Conservation (phyloP, 2,797 vertebrate species). For the Acanthopagrus latus region DNA sequence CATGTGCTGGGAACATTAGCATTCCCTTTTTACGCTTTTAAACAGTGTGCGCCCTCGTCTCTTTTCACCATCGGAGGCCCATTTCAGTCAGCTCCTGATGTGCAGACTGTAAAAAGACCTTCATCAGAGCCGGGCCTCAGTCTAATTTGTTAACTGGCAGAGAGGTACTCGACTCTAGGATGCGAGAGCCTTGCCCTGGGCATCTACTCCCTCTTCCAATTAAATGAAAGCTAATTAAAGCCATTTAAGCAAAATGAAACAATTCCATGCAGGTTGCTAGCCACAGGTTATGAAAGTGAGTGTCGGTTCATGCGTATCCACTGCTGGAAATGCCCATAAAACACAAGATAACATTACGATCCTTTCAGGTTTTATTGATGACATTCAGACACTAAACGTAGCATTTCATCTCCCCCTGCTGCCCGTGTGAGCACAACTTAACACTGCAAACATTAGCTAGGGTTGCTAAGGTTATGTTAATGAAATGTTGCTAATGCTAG, state of each 20-base stretch:
- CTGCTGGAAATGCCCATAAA: background rate
- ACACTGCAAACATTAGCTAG: too few relatives aligned
- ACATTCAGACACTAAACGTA: too few relatives aligned
- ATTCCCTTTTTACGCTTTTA: background rate
- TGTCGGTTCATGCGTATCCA: slow-evolving; percentile 51
- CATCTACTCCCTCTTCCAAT: slow-evolving; percentile 72
- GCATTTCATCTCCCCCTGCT: too few relatives aligned
- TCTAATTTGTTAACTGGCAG: slow-evolving; percentile 64
- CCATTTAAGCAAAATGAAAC: slow-evolving; percentile 81
- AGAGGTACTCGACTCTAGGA: slow-evolving; percentile 62
- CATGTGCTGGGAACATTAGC: background rate
- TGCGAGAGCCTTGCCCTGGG: slow-evolving; percentile 70
- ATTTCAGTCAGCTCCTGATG: slow-evolving; percentile 39
- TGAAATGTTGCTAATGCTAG: too few relatives aligned
- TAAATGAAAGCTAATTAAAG: slow-evolving; percentile 83
- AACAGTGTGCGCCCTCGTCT: slow-evolving; percentile 1
- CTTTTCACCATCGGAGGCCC: slow-evolving; percentile 7
- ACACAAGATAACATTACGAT: background rate
- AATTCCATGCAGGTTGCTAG: slow-evolving; percentile 69
- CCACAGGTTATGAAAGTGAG: slow-evolving; percentile 68
- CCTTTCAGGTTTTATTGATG: too few relatives aligned
- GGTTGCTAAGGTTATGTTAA: too few relatives aligned
- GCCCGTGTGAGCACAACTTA: too few relatives aligned
- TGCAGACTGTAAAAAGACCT: slow-evolving; percentile 46
- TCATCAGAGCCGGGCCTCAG: slow-evolving; percentile 45